Conservation (phyloP, 1,140 invertebrate species). For the Cherax destructor region DNA sequence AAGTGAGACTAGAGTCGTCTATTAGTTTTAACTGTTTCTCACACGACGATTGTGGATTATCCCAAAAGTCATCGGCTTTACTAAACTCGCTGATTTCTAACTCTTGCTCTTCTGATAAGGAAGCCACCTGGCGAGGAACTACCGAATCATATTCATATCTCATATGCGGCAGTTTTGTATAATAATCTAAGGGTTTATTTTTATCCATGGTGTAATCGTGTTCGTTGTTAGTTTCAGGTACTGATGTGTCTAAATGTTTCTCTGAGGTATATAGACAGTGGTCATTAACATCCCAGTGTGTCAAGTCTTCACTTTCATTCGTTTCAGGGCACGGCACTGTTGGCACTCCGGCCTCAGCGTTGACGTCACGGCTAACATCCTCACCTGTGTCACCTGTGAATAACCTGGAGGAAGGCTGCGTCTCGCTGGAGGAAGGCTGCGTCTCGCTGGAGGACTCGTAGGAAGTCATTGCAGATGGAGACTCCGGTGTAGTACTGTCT, state of each 20-base stretch:
- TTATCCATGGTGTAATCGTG: background rate
- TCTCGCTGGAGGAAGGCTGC: constrained; percentile 8
- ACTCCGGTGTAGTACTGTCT: constrained; percentile 10
- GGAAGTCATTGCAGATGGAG: constrained; percentile 10
- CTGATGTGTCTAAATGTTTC: background rate
- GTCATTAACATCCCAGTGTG: constrained; percentile 3
- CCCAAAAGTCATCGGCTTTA: background rate
- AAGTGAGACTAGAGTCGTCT: constrained; percentile 24
- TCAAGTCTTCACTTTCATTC: constrained; percentile 14
- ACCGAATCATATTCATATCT: background rate
- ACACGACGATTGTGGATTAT: background rate
- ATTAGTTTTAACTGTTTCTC: background rate
- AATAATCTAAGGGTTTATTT: background rate
- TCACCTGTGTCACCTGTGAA: background rate
- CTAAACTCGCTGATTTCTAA: constrained; percentile 20
- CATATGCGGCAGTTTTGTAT: background rate
- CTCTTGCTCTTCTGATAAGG: constrained; percentile 20
- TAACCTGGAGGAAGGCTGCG: constrained; percentile 19
- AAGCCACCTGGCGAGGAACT: background rate
- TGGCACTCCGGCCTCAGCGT: constrained; percentile 35
- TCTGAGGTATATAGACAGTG: background rate
- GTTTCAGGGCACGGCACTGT: constrained; percentile 27
- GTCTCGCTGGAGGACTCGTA: constrained; percentile 7
- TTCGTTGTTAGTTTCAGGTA: constrained; percentile 28
- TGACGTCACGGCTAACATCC: constrained; percentile 19